Percentiles rank a stretch among this genome's conserved stretches.
phyloP scores from a whole-genome alignment of 2,797 vertebrate species.

The Aldrovandia affinis region DNA sequence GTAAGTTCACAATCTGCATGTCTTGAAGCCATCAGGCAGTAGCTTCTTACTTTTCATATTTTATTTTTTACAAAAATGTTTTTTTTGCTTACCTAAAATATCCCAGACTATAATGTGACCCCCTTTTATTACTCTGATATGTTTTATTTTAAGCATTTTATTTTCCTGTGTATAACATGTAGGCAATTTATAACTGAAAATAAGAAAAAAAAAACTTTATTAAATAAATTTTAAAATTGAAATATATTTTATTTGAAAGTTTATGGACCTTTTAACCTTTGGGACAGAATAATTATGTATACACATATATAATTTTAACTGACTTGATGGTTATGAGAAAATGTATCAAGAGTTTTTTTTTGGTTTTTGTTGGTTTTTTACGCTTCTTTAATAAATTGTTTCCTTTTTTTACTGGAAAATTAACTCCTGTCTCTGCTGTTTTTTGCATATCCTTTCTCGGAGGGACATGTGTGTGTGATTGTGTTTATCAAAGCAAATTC shows the following conservation, averaged over 20 bases:
- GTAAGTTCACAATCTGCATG: slow-evolving; percentile 85
- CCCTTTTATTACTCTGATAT: slow-evolving; percentile 83
- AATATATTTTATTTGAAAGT: slow-evolving; percentile 99
- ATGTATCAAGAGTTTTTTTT: slow-evolving; percentile 95
- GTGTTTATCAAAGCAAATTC: no score
- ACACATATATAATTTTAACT: slow-evolving; percentile 86
- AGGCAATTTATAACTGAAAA: slow-evolving; percentile 94
- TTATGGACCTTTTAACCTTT: slow-evolving; percentile 95
- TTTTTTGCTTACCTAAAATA: slow-evolving; percentile 82
- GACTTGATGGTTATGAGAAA: slow-evolving; percentile 93
- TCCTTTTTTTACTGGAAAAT: slow-evolving; percentile 65
- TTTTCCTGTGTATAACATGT: slow-evolving; percentile 91
- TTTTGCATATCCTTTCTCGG: not conserved
- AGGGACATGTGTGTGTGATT: not conserved
- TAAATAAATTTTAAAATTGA: slow-evolving; percentile 98
- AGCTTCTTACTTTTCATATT: slow-evolving; percentile 86
- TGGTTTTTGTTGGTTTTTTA: slow-evolving; percentile 99
- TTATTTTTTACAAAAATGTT: slow-evolving; percentile 86
- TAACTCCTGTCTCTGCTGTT: not conserved
- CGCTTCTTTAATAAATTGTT: slow-evolving; percentile 87
- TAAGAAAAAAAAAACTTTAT: slow-evolving; percentile 84
- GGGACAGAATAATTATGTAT: slow-evolving; percentile 89
- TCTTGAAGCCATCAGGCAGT: slow-evolving; percentile 79
- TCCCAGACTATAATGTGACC: slow-evolving; percentile 85
- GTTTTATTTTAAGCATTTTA: slow-evolving; percentile 79